Evolutionary conservation across 2,113 vertebrate genomes (phyloP).

Genomic region (Phyllopteryx taeniolatus): DNA sequence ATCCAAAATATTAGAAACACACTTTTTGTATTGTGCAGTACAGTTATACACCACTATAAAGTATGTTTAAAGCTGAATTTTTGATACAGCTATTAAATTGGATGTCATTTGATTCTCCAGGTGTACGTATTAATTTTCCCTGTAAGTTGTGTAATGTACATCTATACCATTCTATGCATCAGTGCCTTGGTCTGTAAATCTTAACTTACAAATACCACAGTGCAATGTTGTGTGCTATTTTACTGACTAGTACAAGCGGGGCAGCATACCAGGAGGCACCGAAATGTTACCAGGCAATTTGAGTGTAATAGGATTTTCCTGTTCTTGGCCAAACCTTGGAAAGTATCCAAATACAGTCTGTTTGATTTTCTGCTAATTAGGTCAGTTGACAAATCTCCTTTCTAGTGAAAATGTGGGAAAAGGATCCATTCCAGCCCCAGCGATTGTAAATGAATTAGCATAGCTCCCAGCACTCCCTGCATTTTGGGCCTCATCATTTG

Average conservation of each 20-base stretch:
- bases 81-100: not conserved
- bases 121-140: not conserved
- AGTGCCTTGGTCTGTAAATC: not conserved
- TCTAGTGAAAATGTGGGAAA: slow-evolving; percentile 40
- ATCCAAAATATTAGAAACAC: not conserved
- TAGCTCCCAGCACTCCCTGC: slow-evolving; percentile 24
- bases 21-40: not conserved
- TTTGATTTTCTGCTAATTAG: slow-evolving; percentile 44
- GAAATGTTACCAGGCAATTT: not conserved
- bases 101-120: not conserved
- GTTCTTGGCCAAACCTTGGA: slow-evolving; percentile 17
- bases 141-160: no score
- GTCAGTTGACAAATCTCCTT: slow-evolving; percentile 35
- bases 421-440: slow-evolving; percentile 23
- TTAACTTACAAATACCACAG: not conserved
- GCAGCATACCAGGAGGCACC: not conserved
- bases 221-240: not conserved
- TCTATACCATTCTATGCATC: not conserved
- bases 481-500: slow-evolving; percentile 5
- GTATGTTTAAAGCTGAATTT: not conserved
- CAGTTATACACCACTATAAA: not conserved
- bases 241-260: not conserved
- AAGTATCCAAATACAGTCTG: slow-evolving; percentile 16
- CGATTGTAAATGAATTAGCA: slow-evolving; percentile 33
- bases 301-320: slow-evolving; percentile 25